phyloP scores from a whole-genome alignment of 2,797 vertebrate genomes.

The Delichon dasypus region DNA sequence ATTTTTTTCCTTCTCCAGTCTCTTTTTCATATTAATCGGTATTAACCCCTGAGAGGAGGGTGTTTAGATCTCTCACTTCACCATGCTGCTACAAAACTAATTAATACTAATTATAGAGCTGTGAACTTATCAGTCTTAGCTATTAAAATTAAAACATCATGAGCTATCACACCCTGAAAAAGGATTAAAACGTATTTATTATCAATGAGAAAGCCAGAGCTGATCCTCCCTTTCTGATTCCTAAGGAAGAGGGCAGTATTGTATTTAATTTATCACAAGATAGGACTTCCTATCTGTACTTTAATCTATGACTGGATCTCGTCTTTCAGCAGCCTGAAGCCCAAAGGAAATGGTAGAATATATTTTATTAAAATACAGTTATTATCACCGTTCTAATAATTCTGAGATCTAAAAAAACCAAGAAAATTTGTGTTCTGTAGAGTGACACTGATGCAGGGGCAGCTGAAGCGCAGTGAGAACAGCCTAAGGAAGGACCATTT shows the following conservation, averaged over 20 bases:
- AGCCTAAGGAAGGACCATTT: background rate
- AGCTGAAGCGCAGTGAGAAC: background rate
- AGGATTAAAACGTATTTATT: background rate
- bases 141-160: conserved; percentile 33
- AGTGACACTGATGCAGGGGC: background rate
- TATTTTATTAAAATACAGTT: background rate
- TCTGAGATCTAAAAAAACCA: background rate
- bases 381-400: background rate
- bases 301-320: background rate
- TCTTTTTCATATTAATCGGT: background rate
- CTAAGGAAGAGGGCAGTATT: background rate
- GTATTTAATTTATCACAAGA: conserved; percentile 1
- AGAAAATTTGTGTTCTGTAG: background rate
- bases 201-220: background rate
- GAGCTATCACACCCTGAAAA: background rate
- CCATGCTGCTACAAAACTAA: background rate
- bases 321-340: background rate
- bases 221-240: background rate
- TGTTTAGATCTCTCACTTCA: conserved; percentile 4
- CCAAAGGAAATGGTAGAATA: background rate
- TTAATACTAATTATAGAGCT: conserved; percentile 26
- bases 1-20: background rate
- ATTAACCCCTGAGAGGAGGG: background rate
- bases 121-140: conserved; percentile 16
- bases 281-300: background rate